These are phyloP conservation scores for Coptodon rendalli DNA, from an alignment of 2,113 vertebrate species.

Conservation along the genomic window DNA sequence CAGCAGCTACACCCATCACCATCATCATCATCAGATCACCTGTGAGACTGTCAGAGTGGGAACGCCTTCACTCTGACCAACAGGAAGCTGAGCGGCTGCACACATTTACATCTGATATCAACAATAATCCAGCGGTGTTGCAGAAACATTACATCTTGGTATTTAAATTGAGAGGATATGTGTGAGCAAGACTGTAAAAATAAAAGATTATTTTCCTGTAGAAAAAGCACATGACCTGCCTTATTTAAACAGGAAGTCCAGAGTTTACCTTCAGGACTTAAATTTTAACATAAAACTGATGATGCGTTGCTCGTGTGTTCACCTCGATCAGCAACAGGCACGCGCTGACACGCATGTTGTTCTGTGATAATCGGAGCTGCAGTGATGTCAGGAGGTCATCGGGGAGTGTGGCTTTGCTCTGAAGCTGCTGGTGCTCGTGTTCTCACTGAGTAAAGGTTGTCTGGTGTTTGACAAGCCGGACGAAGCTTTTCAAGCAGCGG, in stretches of 20 bases:
- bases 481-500: neutral
- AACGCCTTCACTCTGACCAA: neutral
- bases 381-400: neutral
- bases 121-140: neutral
- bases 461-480: neutral
- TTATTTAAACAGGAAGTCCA: neutral
- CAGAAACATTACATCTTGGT: no score
- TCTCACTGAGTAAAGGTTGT: neutral
- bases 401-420: neutral
- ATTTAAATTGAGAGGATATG: neutral
- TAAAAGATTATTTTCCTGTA: neutral
- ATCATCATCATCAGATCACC: neutral
- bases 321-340: neutral
- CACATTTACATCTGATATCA: neutral
- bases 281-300: neutral
- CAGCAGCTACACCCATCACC: neutral
- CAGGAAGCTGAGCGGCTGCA: neutral
- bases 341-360: neutral
- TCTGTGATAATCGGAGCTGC: neutral
- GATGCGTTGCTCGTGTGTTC: neutral
- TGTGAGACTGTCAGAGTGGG: neutral
- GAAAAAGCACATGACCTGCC: neutral
- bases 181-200: neutral
- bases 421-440: neutral
- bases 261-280: neutral